Conservation (phyloP, 2,888 invertebrate species). For the Deilephila elpenor region DNA sequence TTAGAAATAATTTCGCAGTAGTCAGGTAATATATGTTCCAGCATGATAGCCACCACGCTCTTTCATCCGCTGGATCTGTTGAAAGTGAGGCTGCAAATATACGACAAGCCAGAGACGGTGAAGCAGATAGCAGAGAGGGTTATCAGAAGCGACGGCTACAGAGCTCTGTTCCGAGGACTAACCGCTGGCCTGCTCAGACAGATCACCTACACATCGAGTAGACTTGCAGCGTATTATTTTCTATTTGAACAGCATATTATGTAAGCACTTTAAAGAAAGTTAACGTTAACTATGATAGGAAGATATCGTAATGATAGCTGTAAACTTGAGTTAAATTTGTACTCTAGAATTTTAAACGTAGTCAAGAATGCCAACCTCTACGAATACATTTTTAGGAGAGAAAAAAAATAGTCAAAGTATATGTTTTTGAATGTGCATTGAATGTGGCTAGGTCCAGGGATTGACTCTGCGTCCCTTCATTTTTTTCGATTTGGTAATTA, state of each 20-base stretch:
- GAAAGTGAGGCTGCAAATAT: conserved; percentile 97
- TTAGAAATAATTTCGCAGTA: too few species aligned
- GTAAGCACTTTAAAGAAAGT: conserved; percentile 55
- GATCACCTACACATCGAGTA: conserved; percentile 97
- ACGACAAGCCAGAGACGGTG: conserved; percentile 89
- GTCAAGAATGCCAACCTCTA: too few species aligned
- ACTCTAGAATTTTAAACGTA: not conserved
- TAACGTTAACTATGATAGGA: not conserved
- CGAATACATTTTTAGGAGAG: too few species aligned
- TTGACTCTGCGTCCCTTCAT: too few species aligned
- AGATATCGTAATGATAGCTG: too few species aligned
- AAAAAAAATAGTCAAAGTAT: too few species aligned
- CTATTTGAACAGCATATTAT: conserved; percentile 89
- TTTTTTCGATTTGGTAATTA: too few species aligned
- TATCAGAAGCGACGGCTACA: conserved; percentile 90
- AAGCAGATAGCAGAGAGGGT: conserved; percentile 87
- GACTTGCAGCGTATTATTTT: conserved; percentile 95
- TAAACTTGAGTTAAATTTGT: too few species aligned
- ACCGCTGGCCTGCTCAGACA: conserved; percentile 95
- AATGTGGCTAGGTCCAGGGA: too few species aligned
- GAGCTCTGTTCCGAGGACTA: conserved; percentile 93
- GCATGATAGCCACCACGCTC: conserved; percentile 94
- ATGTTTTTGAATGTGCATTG: too few species aligned
- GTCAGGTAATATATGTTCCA: conserved; percentile 61
- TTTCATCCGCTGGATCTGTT: conserved; percentile 98